phyloP scores from a whole-genome alignment of 2,888 invertebrate species.

The Tinea semifulvella region DNA sequence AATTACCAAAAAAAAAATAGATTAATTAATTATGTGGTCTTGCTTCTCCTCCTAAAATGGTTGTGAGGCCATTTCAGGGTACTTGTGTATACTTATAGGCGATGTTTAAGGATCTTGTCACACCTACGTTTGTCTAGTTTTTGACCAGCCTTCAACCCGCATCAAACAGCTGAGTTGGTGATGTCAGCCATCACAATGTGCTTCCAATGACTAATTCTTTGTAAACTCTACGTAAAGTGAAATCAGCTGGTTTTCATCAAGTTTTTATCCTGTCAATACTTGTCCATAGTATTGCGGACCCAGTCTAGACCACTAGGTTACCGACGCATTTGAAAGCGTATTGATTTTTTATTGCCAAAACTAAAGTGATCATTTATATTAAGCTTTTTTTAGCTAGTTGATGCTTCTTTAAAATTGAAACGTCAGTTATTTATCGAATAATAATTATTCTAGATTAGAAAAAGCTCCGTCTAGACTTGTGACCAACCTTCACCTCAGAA shows the following conservation, averaged over 20 bases:
- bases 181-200: conserved; percentile 21
- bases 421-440: conserved; percentile 9
- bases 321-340: neutral
- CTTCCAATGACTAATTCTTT: conserved; percentile 4
- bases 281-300: neutral
- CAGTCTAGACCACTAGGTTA: neutral
- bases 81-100: neutral
- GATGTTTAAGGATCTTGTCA: conserved; percentile 13
- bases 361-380: conserved; percentile 3
- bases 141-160: conserved; percentile 57
- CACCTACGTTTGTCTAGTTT: conserved; percentile 30
- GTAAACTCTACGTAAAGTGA: neutral
- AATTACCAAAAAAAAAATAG: no score
- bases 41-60: neutral
- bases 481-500: conserved; percentile 9
- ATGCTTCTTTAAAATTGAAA: conserved; percentile 3
- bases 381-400: neutral
- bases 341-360: neutral
- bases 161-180: conserved; percentile 36
- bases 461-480: conserved; percentile 12
- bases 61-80: neutral
- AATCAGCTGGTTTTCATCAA: conserved; percentile 1
- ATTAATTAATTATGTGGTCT: neutral
- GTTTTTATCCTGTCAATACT: conserved; percentile 3
- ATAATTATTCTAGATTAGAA: conserved; percentile 12